Percentiles rank a stretch among this genome's conserved stretches.
phyloP scores from a whole-genome alignment of 64 coral and sea anemone species.

The Cladopsammia gracilis region DNA sequence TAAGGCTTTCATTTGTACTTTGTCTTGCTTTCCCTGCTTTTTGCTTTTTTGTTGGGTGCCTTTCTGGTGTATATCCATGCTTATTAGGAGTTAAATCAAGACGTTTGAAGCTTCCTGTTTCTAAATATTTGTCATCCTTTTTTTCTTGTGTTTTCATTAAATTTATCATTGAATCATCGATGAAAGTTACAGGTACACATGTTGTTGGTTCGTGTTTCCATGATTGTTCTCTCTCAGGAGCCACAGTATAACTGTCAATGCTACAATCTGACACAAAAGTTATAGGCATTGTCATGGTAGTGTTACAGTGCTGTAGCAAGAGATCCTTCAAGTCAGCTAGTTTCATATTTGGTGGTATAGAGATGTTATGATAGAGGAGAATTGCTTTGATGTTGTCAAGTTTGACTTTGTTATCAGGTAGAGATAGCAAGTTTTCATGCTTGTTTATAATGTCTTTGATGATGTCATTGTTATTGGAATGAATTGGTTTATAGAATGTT shows the following conservation, averaged over 20 bases:
- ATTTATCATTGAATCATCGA: slow-evolving; percentile 1
- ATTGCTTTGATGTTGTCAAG: slow-evolving; percentile 17
- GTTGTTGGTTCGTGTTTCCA: not conserved
- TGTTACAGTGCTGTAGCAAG: slow-evolving; percentile 52
- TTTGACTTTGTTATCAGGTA: not conserved
- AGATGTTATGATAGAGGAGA: slow-evolving; percentile 33
- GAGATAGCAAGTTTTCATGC: not conserved
- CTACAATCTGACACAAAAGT: slow-evolving; percentile 52
- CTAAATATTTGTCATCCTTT: not conserved
- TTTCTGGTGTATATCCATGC: slow-evolving; percentile 51
- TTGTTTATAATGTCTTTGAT: slow-evolving; percentile 1
- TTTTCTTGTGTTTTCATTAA: not conserved
- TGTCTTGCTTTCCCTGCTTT: not conserved
- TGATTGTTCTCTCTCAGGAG: not conserved
- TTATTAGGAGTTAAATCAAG: slow-evolving; percentile 13
- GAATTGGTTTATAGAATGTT: not conserved
- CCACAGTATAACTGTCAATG: not conserved
- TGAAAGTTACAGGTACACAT: slow-evolving; percentile 28
- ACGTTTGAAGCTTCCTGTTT: slow-evolving; percentile 11
- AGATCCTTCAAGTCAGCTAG: not conserved
- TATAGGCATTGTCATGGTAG: not conserved
- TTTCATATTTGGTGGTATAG: slow-evolving; percentile 10
- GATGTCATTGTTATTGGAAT: not conserved
- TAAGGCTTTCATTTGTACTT: not conserved
- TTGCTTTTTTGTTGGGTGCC: slow-evolving; percentile 46